Evolutionary conservation across 2,113 vertebrate species (phyloP), one percentile per base, ranked within the genome.

Genomic region (Pavo muticus): DNA sequence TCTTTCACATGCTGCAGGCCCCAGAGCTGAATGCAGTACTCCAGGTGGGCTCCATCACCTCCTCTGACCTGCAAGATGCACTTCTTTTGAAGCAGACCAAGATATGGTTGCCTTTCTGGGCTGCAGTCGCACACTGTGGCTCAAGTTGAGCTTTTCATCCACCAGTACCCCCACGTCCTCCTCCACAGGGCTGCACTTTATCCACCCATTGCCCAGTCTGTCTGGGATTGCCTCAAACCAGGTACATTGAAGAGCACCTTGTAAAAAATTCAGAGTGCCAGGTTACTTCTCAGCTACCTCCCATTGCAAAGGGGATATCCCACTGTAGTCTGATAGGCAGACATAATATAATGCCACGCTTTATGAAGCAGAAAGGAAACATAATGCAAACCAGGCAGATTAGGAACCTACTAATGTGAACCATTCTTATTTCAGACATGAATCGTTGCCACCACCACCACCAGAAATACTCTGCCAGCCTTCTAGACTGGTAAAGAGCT

Each of bases 381-480:
- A 42, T 63, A 56, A 65, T 44, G 56, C 35, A 80, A 42, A 47
- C 10, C 29, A 85, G 47, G 35, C 52, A 79, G n/a, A 27, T 32
- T 29, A 54, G 57, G 39, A 91, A 65, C n/a, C 27, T n/a, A 59
- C 30, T 23, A 17, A 25, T 45, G 48, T n/a, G 32, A 70, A 40
- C 14, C 29, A 30, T 69, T 79, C 37, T 52, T 37, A 47, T 25
- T 70, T 59, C 57, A 65, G 56, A n/a, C 54, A 50, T 5, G 32
- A 87, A 37, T 32, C 35, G 35, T 35, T 35, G 35, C 25, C 23
- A 19, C 44, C 24, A 18, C 65, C 45, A 18, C 52, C 47, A 79
- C 9, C 20, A 35, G n/a, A 67, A 19, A 72, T 6, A 7, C 23
- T 65, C 32, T 45, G 52, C 59, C 0, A 0, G 29, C 65, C 1